Conservation (phyloP, 2,888 invertebrate genomes). For the Tuta absoluta region DNA sequence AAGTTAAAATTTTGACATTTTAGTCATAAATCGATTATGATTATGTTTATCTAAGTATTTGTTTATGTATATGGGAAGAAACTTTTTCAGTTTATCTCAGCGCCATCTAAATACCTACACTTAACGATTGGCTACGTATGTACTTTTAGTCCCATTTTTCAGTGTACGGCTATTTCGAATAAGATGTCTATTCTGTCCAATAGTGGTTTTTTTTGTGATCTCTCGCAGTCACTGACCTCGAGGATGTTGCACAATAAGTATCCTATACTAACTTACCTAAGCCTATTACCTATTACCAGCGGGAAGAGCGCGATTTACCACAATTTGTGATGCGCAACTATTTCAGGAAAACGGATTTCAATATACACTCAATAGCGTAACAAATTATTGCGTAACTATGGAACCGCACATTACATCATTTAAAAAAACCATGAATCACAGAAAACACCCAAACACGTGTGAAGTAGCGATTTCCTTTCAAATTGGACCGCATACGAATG, state of each 20-base stretch:
- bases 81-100: too few species aligned
- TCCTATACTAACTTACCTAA: not conserved
- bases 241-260: not conserved
- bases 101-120: too few species aligned
- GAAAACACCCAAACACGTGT: not conserved
- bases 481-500: not conserved
- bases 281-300: not conserved
- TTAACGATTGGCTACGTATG: too few species aligned
- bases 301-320: not conserved
- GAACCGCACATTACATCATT: not conserved
- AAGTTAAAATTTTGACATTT: too few species aligned
- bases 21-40: too few species aligned
- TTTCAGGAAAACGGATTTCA: not conserved
- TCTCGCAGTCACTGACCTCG: not conserved
- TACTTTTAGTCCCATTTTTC: not conserved
- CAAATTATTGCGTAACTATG: not conserved
- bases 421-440: constrained; percentile 16
- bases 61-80: too few species aligned
- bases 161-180: not conserved
- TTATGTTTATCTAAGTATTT: too few species aligned
- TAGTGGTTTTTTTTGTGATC: not conserved
- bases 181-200: not conserved
- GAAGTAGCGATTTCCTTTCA: constrained; percentile 16
- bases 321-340: not conserved
- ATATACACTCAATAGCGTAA: not conserved